Base-by-base conservation (phyloP, 1,140 invertebrate species). In the Hyphantria cunea region DNA sequence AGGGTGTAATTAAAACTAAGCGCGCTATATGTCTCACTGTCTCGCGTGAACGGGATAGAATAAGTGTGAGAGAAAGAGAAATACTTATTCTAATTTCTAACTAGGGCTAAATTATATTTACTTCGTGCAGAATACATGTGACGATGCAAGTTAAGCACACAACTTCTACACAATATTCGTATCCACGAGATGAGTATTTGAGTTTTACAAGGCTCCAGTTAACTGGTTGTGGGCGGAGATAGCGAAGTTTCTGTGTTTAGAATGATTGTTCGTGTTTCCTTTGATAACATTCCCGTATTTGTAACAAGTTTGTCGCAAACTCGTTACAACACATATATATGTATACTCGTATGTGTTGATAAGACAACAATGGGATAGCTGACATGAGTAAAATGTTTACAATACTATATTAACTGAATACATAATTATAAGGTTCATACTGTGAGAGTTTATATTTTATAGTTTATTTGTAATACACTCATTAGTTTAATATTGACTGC, bases 101-200 rank as follows among this genome's bases (percentile, higher is more conserved):
- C 74, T 66, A 82, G 76, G 49, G 53, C 68, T 66, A 76, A 84
- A 84, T 82, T 82, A 84, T 83, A 82, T 82, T 82, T 78, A 70
- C 76, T 76, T 61, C 72, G 70, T 73, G 64, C 55, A 45, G 72
- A 72, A 70, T 74, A 61, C 41, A 63, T 61, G 55, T 47, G 45
- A 47, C 45, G 45, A 0, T 47, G 33, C 12, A 51, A 32, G 33
- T 34, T 39, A 8, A 49, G 33, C 15, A 39, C 33, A n/a, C 45
- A 9, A 49, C 11, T 58, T 58, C 55, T 25, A n/a, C 45, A 11
- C 14, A 48, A 48, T 48, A 15, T 45, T 14, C n/a, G 44, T 48
- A 48, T 48, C 6, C 45, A 48, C 47, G 48, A 41, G 45, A 37
- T 11, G 10, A 39, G 56, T 32, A 50, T 50, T 44, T 44, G 17